phyloP scores from a whole-genome alignment of 2,888 invertebrate genomes.

The Latrodectus hesperus region DNA sequence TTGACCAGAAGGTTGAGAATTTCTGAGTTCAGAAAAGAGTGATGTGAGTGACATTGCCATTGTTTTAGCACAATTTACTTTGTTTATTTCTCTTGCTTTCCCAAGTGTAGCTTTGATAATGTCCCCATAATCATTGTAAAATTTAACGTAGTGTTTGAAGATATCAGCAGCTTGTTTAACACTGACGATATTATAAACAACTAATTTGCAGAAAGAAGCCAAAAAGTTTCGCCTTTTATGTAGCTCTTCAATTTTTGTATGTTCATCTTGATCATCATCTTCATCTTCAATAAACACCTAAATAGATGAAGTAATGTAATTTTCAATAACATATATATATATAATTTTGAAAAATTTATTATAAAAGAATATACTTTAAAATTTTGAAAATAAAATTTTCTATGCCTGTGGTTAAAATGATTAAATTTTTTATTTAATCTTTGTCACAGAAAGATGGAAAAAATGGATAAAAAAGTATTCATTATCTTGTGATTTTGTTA shows the following conservation, averaged over 20 bases:
- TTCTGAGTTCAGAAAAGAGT: conserved; percentile 85
- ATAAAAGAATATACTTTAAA: too few species aligned
- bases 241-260: conserved; percentile 94
- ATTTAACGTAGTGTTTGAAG: conserved; percentile 96
- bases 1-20: conserved; percentile 72
- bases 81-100: conserved; percentile 98
- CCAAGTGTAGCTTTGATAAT: conserved; percentile 92
- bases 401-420: too few species aligned
- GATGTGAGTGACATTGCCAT: conserved; percentile 93
- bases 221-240: conserved; percentile 97
- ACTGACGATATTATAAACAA: conserved; percentile 97
- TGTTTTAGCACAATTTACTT: conserved; percentile 94
- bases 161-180: conserved; percentile 93
- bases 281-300: conserved; percentile 65
- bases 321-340: too few species aligned
- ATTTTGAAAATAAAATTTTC: too few species aligned
- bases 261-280: conserved; percentile 93
- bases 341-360: too few species aligned
- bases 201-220: conserved; percentile 97
- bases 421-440: not conserved
- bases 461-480: not conserved
- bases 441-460: not conserved
- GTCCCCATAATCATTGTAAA: conserved; percentile 73
- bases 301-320: conserved; percentile 47
- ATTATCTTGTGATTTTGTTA: too few species aligned